Base-by-base conservation (phyloP, 1,140 invertebrate species). In the Gonioctena quinquepunctata region DNA sequence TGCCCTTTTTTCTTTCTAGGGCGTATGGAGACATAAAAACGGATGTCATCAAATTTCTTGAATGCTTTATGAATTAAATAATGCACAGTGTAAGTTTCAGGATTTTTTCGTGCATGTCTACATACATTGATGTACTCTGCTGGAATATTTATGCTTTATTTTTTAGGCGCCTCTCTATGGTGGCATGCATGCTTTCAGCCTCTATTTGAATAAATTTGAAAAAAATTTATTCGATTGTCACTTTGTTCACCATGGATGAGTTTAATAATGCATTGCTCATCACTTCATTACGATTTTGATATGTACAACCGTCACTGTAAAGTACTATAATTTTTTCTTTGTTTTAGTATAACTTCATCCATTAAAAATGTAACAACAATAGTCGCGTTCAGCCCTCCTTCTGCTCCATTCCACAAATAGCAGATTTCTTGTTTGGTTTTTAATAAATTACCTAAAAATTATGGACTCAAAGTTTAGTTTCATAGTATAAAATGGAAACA, bases 231-330 rank as follows among this genome's bases (percentile, higher is more conserved):
- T 28, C 28, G 13, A 59, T 67, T 18, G 27, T 48, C n/a, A 48
- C 33, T 33, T 67, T 23, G 23, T 59, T 33, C 13, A 7, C 13
- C 11, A 67, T 57, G 18, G 65, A 23, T 16, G 21, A 59, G 33
- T 57, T 59, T 33, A 67, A 56, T 22, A 67, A 67, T 16, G 54
- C 65, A 57, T 67, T 67, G n/a, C n/a, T 27, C 65, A 67, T 59
- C 5, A 42, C 22, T 8, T 2, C 2, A 23, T 63, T 63, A n/a
- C 33, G 16, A 23, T 63, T 63, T 48, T 63, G 28, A 8, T 63
- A 63, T 23, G 28, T 49, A 33, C 21, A 63, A 42, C 61, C 61
- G 22, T 64, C 62, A 22, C 33, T 49, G 22, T 49, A 64, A 5
- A 64, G 2, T 21, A 63, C 21, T 33, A 42, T 48, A 48, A 11